Evolutionary conservation across 1,140 invertebrate species (phyloP).

Genomic region (Drosophila melanogaster): DNA sequence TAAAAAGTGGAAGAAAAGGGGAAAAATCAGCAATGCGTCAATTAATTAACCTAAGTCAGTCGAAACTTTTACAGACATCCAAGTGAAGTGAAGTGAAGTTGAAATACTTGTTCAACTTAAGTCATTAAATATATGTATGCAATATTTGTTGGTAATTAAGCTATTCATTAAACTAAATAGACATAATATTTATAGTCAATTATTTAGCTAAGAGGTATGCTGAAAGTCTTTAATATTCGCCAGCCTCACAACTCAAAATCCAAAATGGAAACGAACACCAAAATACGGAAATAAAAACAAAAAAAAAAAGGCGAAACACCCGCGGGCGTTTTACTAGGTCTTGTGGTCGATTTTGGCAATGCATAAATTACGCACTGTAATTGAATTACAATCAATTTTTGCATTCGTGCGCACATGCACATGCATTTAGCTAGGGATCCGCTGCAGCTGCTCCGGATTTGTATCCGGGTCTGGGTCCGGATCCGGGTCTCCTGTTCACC

Average conservation of each 20-base stretch:
- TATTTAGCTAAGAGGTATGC: too few relatives aligned
- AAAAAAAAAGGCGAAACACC: background rate
- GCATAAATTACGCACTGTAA: slow-evolving; percentile 77
- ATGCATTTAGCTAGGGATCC: slow-evolving; percentile 33
- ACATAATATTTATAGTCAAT: too few relatives aligned
- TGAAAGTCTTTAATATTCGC: background rate
- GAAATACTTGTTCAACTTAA: background rate
- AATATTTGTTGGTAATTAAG: too few relatives aligned
- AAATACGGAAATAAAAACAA: background rate
- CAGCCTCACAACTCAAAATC: background rate
- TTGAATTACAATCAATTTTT: slow-evolving; percentile 78
- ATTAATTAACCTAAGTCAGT: slow-evolving; percentile 64
- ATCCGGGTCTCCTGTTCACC: background rate
- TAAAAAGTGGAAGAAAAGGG: background rate
- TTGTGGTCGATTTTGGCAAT: slow-evolving; percentile 57
- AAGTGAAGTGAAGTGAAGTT: too few relatives aligned
- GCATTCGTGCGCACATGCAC: slow-evolving; percentile 37
- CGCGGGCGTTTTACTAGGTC: background rate
- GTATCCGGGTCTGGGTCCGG: background rate
- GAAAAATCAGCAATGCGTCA: slow-evolving; percentile 42
- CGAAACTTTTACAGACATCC: slow-evolving; percentile 23
- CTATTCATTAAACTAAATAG: too few relatives aligned
- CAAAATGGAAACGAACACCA: slow-evolving; percentile 2
- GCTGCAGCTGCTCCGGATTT: slow-evolving; percentile 41
- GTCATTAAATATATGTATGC: too few relatives aligned